These are phyloP conservation scores for Drosophila pallidifrons DNA, from an alignment of 1,140 invertebrate genomes.

Conservation along the genomic window DNA sequence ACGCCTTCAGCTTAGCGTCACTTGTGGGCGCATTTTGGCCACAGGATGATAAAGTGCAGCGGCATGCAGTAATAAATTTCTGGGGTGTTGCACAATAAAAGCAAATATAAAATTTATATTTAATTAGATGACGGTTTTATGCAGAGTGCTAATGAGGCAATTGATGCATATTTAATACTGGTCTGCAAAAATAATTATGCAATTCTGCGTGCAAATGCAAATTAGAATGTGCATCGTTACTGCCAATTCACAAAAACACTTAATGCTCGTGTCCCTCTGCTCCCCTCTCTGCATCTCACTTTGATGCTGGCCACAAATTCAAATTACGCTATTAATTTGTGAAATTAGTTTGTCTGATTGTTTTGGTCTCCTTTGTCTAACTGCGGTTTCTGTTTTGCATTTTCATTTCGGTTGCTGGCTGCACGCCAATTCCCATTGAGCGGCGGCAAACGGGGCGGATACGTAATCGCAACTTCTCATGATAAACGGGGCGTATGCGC, in stretches of 20 bases:
- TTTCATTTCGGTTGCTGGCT: slow-evolving; percentile 63
- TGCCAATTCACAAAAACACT: slow-evolving; percentile 32
- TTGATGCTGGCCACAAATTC: slow-evolving; percentile 50
- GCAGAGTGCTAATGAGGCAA: slow-evolving; percentile 8
- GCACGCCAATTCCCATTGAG: slow-evolving; percentile 56
- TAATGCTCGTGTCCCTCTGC: slow-evolving; percentile 33
- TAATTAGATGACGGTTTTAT: slow-evolving; percentile 44
- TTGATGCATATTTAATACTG: slow-evolving; percentile 24
- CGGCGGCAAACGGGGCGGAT: slow-evolving; percentile 27
- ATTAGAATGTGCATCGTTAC: slow-evolving; percentile 31
- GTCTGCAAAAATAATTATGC: slow-evolving; percentile 24
- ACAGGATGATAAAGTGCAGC: slow-evolving; percentile 3
- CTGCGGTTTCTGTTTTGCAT: slow-evolving; percentile 60
- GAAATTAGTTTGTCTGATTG: slow-evolving; percentile 63
- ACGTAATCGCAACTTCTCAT: slow-evolving; percentile 42
- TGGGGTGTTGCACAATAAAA: neutral
- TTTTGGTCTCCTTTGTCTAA: slow-evolving; percentile 70
- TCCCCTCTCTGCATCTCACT: neutral
- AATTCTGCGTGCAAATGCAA: slow-evolving; percentile 32
- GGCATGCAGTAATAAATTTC: slow-evolving; percentile 16
- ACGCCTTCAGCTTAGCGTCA: slow-evolving; percentile 16
- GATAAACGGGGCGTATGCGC: slow-evolving; percentile 52
- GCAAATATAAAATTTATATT: slow-evolving; percentile 18
- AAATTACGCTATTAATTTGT: slow-evolving; percentile 78
- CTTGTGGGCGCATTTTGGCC: slow-evolving; percentile 2